Base-by-base conservation (phyloP, 2,113 vertebrate genomes). In the Mandrillus leucophaeus region DNA sequence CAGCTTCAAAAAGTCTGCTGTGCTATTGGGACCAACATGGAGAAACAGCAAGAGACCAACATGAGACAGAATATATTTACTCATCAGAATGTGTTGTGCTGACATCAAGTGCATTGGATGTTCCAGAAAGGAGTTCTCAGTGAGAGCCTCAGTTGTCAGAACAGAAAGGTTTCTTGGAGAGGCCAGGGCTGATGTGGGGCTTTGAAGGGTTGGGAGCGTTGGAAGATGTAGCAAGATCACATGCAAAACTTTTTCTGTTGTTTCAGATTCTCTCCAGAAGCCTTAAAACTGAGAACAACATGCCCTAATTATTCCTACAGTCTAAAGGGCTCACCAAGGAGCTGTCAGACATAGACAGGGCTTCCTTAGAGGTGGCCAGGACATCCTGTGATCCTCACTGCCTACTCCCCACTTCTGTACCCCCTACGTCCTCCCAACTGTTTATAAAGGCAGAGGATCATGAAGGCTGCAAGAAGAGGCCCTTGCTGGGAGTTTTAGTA, bases 41-140 rank as follows among this genome's bases (percentile, higher is more conserved):
- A 95, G 90, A 96, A 95, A 94, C 40, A 95, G 92, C 45, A 87
- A 91, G 95, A 94, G 92, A 87, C 82, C 35, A 64, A 83, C 79
- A 95, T 95, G 79, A 97, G 95, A 95, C 52, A 84, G 97, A 97
- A 98, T 97, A 89, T 83, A 97, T 96, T 94, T 97, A 70, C 45
- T 95, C 59, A 90, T 92, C 82, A 82, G 84, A 93, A 84, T 82
- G 45, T 92, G 87, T 92, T 96, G 83, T 95, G 92, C 93, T 96
- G 93, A 92, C 64, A 85, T 84, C 87, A 96, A 96, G 83, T 27
- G 72, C 38, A 68, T 22, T 4, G 57, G 30, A 57, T 80, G 8
- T 80, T 95, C 50, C n/a, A 85, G 94, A 82, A 90, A 55, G 48
- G 48, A 45, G 50, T 48, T 82, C 78, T 91, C 7, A 1, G 70